These are phyloP conservation scores for Drosophila siamana DNA, from an alignment of 2,888 invertebrate species.

Conservation along the genomic window DNA sequence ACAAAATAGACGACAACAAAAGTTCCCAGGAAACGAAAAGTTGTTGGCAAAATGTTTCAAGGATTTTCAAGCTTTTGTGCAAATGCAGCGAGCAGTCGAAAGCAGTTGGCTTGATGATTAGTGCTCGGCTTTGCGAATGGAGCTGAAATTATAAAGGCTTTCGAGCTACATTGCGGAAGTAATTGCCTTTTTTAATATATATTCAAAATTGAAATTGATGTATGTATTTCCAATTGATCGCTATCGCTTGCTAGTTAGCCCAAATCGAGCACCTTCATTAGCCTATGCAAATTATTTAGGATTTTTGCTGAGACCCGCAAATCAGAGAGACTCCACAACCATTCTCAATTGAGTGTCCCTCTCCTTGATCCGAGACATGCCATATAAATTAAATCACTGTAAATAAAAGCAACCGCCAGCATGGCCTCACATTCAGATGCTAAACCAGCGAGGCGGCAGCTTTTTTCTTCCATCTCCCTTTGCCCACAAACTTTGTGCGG, in stretches of 20 bases:
- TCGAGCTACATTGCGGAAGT: not conserved
- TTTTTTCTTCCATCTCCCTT: conserved; percentile 7
- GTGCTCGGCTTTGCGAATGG: not conserved
- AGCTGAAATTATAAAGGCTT: not conserved
- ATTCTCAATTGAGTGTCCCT: not conserved
- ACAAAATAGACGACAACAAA: conserved; percentile 33
- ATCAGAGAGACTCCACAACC: conserved; percentile 27
- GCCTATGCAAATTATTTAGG: conserved; percentile 69
- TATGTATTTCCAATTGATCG: not conserved
- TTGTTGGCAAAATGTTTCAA: conserved; percentile 34
- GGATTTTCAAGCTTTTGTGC: conserved; percentile 29
- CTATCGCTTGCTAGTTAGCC: not conserved
- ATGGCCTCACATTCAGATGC: conserved; percentile 62
- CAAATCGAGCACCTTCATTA: conserved; percentile 55
- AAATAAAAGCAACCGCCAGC: conserved; percentile 51
- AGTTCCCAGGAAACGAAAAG: conserved; percentile 41
- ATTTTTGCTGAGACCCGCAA: conserved; percentile 35
- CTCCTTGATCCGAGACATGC: conserved; percentile 16
- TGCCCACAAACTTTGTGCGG: conserved; percentile 35
- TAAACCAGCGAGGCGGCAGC: conserved; percentile 41
- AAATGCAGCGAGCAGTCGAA: conserved; percentile 24
- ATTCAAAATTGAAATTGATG: not conserved
- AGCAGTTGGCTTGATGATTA: conserved; percentile 3
- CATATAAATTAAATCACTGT: conserved; percentile 75
- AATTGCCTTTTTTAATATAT: not conserved